Evolutionary conservation across 2,113 vertebrate genomes (phyloP), one percentile per base, ranked within the genome.

Genomic region (Vimba vimba): DNA sequence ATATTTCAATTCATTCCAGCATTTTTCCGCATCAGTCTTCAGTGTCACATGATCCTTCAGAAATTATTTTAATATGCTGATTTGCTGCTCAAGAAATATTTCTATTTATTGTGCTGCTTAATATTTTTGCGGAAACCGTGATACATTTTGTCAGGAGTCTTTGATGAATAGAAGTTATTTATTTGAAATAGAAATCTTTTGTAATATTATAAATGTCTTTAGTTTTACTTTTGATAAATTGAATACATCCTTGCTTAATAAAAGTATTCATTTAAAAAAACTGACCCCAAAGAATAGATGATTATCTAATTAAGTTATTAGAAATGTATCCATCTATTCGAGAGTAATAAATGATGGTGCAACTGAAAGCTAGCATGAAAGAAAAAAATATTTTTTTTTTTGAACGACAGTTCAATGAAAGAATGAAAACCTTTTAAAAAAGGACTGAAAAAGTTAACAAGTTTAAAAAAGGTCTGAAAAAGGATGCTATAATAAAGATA

Each of bases 381-480:
- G 8, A 33, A 77, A 85, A 1, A 23, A 4, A 33, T 17, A 0
- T 0, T 33, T 33, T 33, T 33, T 33, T 33, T 33, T 33, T 33
- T 66, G 5, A 79, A 64, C 2, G 12, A 7, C 47, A 23, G 23
- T 36, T 71, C 12, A 19, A 66, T 17, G 27, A 84, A 86, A 86
- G 87, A 78, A 17, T 36, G 19, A 73, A 33, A 23, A 43, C 33
- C 25, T 45, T 50, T 45, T n/a, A 75, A 21, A 52, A 64, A 75
- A 75, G 36, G 43, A 25, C n/a, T 45, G 39, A 74, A 23, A 45
- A 23, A 25, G 12, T 25, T 11, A 23, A 52, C 55, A 33, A 80
- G 81, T 84, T 5, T 77, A 77, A 85, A 78, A 36, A 77, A 43
- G 4, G 64, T 19, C 57, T 86, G 52, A 85, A 89, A 90, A 89